Evolutionary conservation across 2,888 invertebrate genomes (phyloP), one percentile per base, ranked within the genome.

Genomic region (Zeuzera pyrina): DNA sequence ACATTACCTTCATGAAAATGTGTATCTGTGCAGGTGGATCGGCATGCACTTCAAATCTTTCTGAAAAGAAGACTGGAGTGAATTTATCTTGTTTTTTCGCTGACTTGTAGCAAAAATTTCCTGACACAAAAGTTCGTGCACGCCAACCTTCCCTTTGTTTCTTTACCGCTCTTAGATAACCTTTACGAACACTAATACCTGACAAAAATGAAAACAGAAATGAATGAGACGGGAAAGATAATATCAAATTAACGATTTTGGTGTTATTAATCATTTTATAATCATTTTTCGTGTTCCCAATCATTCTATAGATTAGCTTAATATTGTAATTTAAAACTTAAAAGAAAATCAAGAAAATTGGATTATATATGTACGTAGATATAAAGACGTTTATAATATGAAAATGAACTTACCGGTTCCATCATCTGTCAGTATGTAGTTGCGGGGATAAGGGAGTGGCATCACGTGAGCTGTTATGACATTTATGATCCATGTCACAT

Each of bases 401-500:
- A 27, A 29, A 33, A 16, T 10, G 14, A n/a, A 49, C 57, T 42
- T 42, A 72, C 71, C 48, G 14, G 50, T 12, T 11, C 64, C 65
- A 6, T 54, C 55, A 12, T 65, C 66, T n/a, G 53, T 39, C 11
- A 62, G 43, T 42, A 40, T 57, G 31, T 70, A 73, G 32, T 58
- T 65, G 2, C 61, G 55, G 1, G 77, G 67, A 39, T 72, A 76
- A 0, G 78, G 53, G 4, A 52, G 39, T 0, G 79, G 79, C n/a
- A 76, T 38, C 1, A 63, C 47, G 30, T 66, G 49, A 0, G 78
- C 78, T 0, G 69, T 66, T 22, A 79, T 56, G 1, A 71, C 66
- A 38, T 76, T 78, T 15, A 62, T 51, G 8, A 78, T 67, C 79
- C 79, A 79, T 1, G 57, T 54, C 2, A 52, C 49, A 47, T 77